These are phyloP conservation scores for Pardalotus punctatus DNA, from an alignment of 2,113 vertebrate species.

Conservation along the genomic window DNA sequence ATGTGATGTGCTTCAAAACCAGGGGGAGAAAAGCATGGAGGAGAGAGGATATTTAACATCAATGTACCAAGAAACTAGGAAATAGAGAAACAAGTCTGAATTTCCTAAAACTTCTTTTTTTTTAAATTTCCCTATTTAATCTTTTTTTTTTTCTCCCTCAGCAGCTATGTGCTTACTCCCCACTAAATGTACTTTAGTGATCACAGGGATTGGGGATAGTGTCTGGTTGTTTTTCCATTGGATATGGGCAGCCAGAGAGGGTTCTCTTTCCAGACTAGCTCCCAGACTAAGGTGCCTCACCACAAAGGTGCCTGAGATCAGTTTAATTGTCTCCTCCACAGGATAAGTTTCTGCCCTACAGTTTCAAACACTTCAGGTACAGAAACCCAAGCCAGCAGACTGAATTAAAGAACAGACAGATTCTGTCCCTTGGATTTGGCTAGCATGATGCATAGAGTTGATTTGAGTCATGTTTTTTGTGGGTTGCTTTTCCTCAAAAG, in stretches of 20 bases:
- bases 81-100: neutral
- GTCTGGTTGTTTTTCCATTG: neutral
- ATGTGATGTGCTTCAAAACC: neutral
- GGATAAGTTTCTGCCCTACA: neutral
- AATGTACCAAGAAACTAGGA: neutral
- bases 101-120: neutral
- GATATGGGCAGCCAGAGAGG: neutral
- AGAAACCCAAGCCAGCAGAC: neutral
- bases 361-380: neutral
- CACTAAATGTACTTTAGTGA: neutral
- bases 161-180: neutral
- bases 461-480: neutral
- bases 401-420: neutral
- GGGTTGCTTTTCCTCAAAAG: neutral
- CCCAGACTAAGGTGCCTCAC: neutral
- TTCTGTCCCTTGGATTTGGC: neutral
- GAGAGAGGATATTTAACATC: neutral
- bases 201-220: fast-evolving
- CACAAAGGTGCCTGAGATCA: neutral
- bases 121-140: neutral
- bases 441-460: neutral
- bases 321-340: neutral
- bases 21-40: neutral
- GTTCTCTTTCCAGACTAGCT: neutral
- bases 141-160: neutral